Conservation (phyloP, 2,113 vertebrate species). For the Chaenocephalus aceratus region DNA sequence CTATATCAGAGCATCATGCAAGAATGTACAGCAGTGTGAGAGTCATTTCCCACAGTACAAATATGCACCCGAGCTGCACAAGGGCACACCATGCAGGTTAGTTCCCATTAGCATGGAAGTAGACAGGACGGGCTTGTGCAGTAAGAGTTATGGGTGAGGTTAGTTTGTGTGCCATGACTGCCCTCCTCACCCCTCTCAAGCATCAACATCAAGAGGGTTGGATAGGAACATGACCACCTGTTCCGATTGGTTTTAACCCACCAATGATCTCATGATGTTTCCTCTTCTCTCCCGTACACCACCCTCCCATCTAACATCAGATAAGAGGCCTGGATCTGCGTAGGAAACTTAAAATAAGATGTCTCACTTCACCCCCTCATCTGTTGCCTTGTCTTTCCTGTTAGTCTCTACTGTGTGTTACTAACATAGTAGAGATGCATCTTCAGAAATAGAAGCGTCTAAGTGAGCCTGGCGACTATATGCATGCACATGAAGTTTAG, state of each 20-base stretch:
- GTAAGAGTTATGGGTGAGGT: background rate
- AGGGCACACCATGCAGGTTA: background rate
- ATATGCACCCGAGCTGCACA: background rate
- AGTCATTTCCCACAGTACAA: slow-evolving; percentile 10
- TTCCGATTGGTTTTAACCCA: slow-evolving; percentile 11
- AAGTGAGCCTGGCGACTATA: background rate
- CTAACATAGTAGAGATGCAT: background rate
- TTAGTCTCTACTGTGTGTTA: background rate
- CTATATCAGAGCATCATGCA: background rate
- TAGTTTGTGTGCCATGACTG: background rate
- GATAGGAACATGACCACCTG: background rate
- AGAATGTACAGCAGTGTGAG: slow-evolving; percentile 12
- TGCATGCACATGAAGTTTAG: slow-evolving; percentile 11
- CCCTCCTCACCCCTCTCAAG: background rate
- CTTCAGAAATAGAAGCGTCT: background rate
- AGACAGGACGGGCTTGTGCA: background rate
- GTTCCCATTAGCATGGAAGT: background rate
- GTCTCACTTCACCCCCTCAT: background rate
- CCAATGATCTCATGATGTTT: slow-evolving; percentile 7
- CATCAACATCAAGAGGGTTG: background rate
- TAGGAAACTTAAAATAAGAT: background rate
- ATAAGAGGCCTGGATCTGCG: background rate
- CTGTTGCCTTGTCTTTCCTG: background rate
- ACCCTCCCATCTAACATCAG: background rate
- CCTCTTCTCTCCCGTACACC: background rate